phyloP scores from a whole-genome alignment of 2,888 invertebrate species.

The Brenthis daphne region DNA sequence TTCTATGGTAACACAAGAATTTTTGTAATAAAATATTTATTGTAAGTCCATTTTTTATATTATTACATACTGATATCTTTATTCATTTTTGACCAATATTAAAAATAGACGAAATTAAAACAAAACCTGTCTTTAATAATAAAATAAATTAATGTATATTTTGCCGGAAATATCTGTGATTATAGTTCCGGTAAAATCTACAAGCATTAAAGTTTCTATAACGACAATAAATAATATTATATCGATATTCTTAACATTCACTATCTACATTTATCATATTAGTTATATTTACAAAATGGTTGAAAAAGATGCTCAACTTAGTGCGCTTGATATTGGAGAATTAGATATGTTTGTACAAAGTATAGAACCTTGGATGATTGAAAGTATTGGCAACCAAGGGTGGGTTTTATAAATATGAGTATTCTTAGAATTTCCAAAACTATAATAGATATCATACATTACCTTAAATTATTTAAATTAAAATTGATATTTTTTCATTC shows the following conservation, averaged over 20 bases:
- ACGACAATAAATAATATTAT: constrained; percentile 41
- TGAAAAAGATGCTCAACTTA: constrained; percentile 70
- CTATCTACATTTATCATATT: no score
- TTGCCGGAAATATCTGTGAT: neutral
- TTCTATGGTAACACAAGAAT: constrained; percentile 50
- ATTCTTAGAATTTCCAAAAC: neutral
- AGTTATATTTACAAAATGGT: constrained; percentile 62
- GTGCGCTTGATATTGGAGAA: constrained; percentile 86
- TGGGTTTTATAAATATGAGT: constrained; percentile 44
- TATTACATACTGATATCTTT: neutral
- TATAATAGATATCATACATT: neutral
- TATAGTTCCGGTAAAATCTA: constrained; percentile 1
- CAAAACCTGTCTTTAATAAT: neutral
- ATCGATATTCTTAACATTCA: neutral
- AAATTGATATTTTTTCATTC: neutral
- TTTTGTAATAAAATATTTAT: neutral
- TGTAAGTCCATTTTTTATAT: neutral
- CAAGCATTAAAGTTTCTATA: constrained; percentile 48
- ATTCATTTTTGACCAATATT: no score
- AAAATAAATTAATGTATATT: neutral
- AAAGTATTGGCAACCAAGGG: constrained; percentile 85
- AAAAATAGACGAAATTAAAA: no score
- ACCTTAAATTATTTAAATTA: neutral
- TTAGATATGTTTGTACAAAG: constrained; percentile 88
- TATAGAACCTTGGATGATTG: constrained; percentile 85